Evolutionary conservation across 2,888 invertebrate species (phyloP).

Genomic region (Pomacea canaliculata): DNA sequence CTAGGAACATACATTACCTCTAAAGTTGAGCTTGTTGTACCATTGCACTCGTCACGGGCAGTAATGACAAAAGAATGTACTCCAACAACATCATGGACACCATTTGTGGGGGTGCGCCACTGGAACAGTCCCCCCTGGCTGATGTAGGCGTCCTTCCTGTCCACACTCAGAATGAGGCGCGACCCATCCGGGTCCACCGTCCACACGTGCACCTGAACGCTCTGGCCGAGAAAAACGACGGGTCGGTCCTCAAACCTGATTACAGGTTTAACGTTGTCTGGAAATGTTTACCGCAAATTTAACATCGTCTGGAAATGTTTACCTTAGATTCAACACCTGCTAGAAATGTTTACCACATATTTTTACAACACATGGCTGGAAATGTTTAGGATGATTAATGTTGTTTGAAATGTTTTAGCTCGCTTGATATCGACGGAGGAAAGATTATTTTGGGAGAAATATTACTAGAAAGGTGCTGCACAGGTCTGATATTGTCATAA

Average conservation of each 20-base stretch:
- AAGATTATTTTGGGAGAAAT: no score
- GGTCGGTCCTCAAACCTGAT: slow-evolving; percentile 25
- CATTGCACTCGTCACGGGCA: slow-evolving; percentile 35
- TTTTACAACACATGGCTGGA: slow-evolving; percentile 28
- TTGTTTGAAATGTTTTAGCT: no score
- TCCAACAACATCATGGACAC: slow-evolving; percentile 16
- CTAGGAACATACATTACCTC: slow-evolving; percentile 21
- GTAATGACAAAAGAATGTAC: slow-evolving; percentile 28
- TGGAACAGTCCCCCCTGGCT: slow-evolving; percentile 32
- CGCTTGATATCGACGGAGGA: no score
- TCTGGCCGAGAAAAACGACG: slow-evolving; percentile 34
- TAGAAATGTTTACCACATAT: slow-evolving; percentile 16
- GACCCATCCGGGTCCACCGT: slow-evolving; percentile 39
- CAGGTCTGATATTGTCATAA: no score
- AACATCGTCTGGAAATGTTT: slow-evolving; percentile 29
- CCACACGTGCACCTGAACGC: slow-evolving; percentile 25
- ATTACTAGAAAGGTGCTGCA: no score
- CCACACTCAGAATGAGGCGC: slow-evolving; percentile 25
- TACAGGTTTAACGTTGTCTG: slow-evolving; percentile 36
- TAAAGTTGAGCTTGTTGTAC: slow-evolving; percentile 22
- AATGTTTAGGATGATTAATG: background rate
- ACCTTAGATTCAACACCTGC: no score
- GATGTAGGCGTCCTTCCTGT: slow-evolving; percentile 34
- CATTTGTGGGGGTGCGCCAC: slow-evolving; percentile 29
- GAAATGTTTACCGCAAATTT: background rate